Evolutionary conservation across 2,888 invertebrate genomes (phyloP), one percentile per base, ranked within the genome.

Genomic region (Alloplasta piceator): DNA sequence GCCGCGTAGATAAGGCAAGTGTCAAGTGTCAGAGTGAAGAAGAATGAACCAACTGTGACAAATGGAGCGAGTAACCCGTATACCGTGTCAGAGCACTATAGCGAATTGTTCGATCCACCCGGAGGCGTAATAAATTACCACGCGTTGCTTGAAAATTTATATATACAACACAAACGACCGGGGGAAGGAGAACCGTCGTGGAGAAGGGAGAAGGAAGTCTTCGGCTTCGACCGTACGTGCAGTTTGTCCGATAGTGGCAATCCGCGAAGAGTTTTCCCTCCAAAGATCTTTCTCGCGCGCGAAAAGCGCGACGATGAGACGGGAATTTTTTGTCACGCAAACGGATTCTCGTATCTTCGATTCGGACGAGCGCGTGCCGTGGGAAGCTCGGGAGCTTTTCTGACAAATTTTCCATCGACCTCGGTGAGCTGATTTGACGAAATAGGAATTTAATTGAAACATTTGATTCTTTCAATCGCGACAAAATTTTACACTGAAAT

Each of bases 161-260:
- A 6, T 41, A 52, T 39, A 60, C 12, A 0, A 58, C 3, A 60
- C 5, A 61, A 6, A 41, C 5, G 10, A 16, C 10, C 10, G 14
- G 6, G 6, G 60, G 73, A 10, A 58, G 7, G 67, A 10, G 26
- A 10, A 46, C 7, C 46, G 10, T 7, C 50, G 58, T 58, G n/a
- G 36, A 46, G 43, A 46, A 0, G 41, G 38, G 66, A 38, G 73
- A 74, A 50, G 64, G 39, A 78, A 58, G 39, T 43, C 41, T 52
- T 60, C 39, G 38, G 63, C 56, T 41, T 36, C 26, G 43, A 36
- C n/a, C 16, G 41, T 39, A 41, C 79, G 81, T 84, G 81, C 58
- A 71, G 67, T 77, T 64, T 63, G 48, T 66, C 68, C 60, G 75
- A 82, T 82, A 72, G 79, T 67, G 73, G 76, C 82, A 84, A 84